Base-by-base conservation (phyloP, 1,140 invertebrate species). In the Tribolium madens region DNA sequence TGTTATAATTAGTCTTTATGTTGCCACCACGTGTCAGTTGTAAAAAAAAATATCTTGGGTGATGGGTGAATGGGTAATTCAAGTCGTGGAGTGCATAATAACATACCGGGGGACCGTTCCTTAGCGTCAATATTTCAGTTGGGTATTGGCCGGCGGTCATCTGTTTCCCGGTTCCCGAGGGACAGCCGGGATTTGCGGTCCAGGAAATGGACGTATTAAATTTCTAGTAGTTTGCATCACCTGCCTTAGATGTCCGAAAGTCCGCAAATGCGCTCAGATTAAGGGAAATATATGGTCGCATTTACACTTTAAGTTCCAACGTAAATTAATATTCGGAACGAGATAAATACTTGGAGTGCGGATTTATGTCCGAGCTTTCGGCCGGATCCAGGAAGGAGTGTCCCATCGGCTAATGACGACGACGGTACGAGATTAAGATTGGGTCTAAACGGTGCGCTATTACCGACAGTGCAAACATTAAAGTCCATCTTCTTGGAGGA, bases 201-300 rank as follows among this genome's bases (percentile, higher is more conserved):
- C 71, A 76, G 80, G 80, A 81, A 80, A 80, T 79, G 75, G 75
- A 80, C 76, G 76, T 79, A 81, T 81, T 81, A 81, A 81, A 81
- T 81, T 79, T 81, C 80, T 74, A 78, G 80, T 81, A 81, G 80
- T 81, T 81, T 81, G 78, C 80, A 80, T 81, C 80, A 81, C 80
- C 78, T 78, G 80, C 76, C 78, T 68, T 73, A 79, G 78, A 81
- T 76, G 76, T 79, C 64, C 70, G 74, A 79, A 42, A 74, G 70
- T 70, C 73, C 80, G 75, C 78, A 81, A 81, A 81, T 81, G 80
- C 70, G 75, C 78, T 81, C 52, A 79, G 79, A 81, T 81, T 81
- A 81, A 73, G 53, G 71, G 42, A 76, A 77, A 81, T 81, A 81
- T 81, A 81, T 79, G 68, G 76, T 64, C 70, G 74, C 76, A 81